Evolutionary conservation across 2,797 vertebrate species (phyloP).

Genomic region (Phrynocephalus forsythii): DNA sequence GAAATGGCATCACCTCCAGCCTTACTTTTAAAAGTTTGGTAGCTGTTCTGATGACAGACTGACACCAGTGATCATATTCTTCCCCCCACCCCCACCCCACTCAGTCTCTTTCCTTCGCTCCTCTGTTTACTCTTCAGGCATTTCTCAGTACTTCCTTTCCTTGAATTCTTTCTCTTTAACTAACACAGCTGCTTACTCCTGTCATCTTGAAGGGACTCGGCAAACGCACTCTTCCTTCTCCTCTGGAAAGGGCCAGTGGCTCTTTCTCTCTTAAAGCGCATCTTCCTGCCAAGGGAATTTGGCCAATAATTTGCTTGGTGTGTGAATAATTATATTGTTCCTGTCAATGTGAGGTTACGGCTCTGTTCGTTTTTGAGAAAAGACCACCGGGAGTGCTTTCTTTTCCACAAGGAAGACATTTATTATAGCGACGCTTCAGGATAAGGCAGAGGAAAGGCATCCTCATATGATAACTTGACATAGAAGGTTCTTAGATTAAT

Average conservation of each 20-base stretch:
- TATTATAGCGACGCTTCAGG: conserved; percentile 66
- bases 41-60: background rate
- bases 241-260: background rate
- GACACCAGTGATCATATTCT: background rate
- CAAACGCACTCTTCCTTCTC: conserved; percentile 42
- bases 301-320: conserved; percentile 58
- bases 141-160: conserved; percentile 42
- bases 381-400: conserved; percentile 41
- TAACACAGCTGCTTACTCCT: conserved; percentile 51
- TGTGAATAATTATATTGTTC: conserved; percentile 72
- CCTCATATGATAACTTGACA: conserved; percentile 66
- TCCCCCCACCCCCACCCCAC: too few relatives aligned
- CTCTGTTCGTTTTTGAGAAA: conserved; percentile 67
- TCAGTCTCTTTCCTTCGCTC: background rate
- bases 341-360: conserved; percentile 74
- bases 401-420: conserved; percentile 57
- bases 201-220: conserved; percentile 61
- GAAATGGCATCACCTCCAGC: background rate
- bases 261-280: background rate
- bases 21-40: background rate
- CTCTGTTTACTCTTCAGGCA: conserved; percentile 45
- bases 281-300: conserved; percentile 61
- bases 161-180: conserved; percentile 33
- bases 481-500: conserved; percentile 41
- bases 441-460: conserved; percentile 56